Evolutionary conservation across 2,797 vertebrate species (phyloP).

Genomic region (Intellagama lesueurii): DNA sequence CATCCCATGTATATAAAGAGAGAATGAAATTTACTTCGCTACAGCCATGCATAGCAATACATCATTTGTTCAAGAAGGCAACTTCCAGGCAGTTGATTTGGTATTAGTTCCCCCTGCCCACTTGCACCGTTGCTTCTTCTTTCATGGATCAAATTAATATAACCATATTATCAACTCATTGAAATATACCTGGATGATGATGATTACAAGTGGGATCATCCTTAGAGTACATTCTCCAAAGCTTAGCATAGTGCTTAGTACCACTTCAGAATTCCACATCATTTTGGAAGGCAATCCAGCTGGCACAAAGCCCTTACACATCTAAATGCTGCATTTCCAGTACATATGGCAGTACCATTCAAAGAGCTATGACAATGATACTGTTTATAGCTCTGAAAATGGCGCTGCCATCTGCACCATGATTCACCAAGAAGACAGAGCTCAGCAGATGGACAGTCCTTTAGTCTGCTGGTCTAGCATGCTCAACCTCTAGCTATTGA

Average conservation of each 20-base stretch:
- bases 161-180: background rate
- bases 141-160: background rate
- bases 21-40: background rate
- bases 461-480: conserved; percentile 33
- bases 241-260: conserved; percentile 33
- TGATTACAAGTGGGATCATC: conserved; percentile 31
- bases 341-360: conserved; percentile 94
- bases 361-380: conserved; percentile 92
- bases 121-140: conserved; percentile 21
- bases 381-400: conserved; percentile 95
- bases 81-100: conserved; percentile 3
- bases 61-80: background rate
- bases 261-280: conserved; percentile 51
- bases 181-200: background rate
- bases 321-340: conserved; percentile 76
- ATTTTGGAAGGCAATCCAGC: conserved; percentile 56
- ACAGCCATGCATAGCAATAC: accelerated
- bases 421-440: conserved; percentile 40
- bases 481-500: background rate
- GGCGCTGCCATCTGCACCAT: conserved; percentile 90
- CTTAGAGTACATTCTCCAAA: conserved; percentile 41
- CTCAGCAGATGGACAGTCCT: conserved; percentile 41
- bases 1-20: background rate
- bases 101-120: conserved; percentile 12
- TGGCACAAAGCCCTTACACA: conserved; percentile 56